Conservation (phyloP, 2,797 vertebrate species). For the Eulemur coronatus region DNA sequence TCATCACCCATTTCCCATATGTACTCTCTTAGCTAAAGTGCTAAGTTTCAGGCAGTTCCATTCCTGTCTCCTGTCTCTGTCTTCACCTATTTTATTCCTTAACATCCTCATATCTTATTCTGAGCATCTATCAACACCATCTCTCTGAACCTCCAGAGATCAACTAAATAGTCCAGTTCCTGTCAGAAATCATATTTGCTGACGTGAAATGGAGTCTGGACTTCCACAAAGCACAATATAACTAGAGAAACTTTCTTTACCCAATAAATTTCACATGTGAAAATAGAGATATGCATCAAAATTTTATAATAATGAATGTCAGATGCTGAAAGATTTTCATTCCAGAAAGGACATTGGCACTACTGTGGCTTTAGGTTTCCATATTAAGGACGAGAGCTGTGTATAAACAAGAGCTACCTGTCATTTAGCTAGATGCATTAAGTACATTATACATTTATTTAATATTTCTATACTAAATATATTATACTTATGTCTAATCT, state of each 20-base stretch:
- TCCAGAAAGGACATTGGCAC: not conserved
- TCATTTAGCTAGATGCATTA: not conserved
- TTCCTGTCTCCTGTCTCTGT: not conserved
- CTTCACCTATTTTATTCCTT: not conserved
- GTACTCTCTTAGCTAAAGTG: not conserved
- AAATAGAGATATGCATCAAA: not conserved
- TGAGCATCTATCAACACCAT: not conserved
- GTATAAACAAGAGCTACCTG: not conserved
- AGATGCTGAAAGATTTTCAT: not conserved
- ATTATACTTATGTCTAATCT: not conserved
- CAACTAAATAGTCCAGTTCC: not conserved
- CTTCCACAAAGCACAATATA: not conserved
- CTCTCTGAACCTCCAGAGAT: not conserved
- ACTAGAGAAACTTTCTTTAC: not conserved
- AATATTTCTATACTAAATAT: not conserved
- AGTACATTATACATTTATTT: not conserved
- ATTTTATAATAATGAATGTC: not conserved
- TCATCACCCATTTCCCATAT: not conserved
- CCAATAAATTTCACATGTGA: not conserved
- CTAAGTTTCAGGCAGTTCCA: not conserved
- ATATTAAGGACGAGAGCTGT: accelerated
- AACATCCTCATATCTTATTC: not conserved
- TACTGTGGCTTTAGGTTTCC: not conserved
- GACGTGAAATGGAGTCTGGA: not conserved
- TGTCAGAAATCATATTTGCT: not conserved